phyloP scores from a whole-genome alignment of 2,888 invertebrate species.

The Calliphora vomitoria region DNA sequence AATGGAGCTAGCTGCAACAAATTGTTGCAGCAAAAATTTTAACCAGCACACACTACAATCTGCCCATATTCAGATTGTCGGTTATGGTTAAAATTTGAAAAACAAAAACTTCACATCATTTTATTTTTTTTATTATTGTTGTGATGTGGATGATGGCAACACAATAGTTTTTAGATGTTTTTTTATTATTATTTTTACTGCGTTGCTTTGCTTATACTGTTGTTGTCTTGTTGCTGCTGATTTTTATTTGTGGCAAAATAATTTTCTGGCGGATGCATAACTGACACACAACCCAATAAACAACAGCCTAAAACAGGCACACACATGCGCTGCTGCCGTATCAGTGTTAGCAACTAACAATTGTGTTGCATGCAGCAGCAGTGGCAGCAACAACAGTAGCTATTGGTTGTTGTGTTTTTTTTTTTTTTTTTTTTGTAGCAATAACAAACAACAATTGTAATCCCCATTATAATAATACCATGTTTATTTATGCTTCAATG shows the following conservation, averaged over 20 bases:
- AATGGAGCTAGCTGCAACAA: constrained; percentile 46
- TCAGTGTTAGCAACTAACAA: not conserved
- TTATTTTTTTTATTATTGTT: constrained; percentile 23
- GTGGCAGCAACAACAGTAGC: constrained; percentile 22
- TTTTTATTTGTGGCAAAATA: constrained; percentile 47
- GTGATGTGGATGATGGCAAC: constrained; percentile 30
- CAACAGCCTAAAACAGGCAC: constrained; percentile 31
- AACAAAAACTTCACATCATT: not conserved
- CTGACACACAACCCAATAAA: constrained; percentile 62
- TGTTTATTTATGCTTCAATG: constrained; percentile 65
- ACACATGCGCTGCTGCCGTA: constrained; percentile 2
- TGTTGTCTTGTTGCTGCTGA: not conserved
- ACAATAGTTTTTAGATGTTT: not conserved
- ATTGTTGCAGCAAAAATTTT: not conserved
- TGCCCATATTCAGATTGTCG: not conserved
- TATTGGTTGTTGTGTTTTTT: not conserved
- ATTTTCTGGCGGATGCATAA: constrained; percentile 66
- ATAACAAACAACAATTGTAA: constrained; percentile 43
- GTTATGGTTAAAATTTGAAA: constrained; percentile 1
- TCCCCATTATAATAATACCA: constrained; percentile 55
- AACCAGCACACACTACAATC: not conserved
- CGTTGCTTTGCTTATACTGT: not conserved
- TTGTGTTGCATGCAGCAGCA: constrained; percentile 17
- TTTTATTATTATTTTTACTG: not conserved
- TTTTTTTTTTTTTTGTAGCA: not conserved